Evolutionary conservation across 2,113 vertebrate species (phyloP).

Genomic region (Sialia sialis): DNA sequence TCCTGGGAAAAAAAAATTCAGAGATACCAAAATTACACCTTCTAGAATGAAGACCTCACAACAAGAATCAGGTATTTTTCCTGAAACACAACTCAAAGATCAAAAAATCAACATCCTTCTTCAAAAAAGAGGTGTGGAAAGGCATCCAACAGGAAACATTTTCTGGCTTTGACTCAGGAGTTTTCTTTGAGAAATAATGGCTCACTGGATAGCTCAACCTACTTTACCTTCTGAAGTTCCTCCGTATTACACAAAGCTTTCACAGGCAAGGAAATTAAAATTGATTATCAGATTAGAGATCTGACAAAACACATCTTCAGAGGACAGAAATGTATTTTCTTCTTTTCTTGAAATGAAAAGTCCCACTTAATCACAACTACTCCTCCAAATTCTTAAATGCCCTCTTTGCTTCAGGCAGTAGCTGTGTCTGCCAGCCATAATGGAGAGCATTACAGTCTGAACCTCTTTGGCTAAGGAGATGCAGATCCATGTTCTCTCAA

Average conservation of each 20-base stretch:
- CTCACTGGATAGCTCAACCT: not conserved
- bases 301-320: not conserved
- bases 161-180: not conserved
- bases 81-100: not conserved
- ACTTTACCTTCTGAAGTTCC: not conserved
- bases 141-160: not conserved
- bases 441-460: not conserved
- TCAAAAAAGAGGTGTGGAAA: not conserved
- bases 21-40: not conserved
- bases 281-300: not conserved
- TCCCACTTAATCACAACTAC: not conserved
- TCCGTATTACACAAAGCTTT: not conserved
- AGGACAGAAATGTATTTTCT: not conserved
- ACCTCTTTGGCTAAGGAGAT: not conserved
- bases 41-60: constrained; percentile 8
- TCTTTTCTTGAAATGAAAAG: not conserved
- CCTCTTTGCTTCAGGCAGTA: not conserved
- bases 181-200: not conserved
- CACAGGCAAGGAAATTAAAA: constrained; percentile 23
- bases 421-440: not conserved
- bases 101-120: not conserved
- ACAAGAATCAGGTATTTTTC: not conserved
- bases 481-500: not conserved
- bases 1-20: not conserved
- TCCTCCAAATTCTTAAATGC: not conserved